These are phyloP conservation scores for Helicoverpa armigera DNA, from an alignment of 1,140 invertebrate species.

Conservation along the genomic window DNA sequence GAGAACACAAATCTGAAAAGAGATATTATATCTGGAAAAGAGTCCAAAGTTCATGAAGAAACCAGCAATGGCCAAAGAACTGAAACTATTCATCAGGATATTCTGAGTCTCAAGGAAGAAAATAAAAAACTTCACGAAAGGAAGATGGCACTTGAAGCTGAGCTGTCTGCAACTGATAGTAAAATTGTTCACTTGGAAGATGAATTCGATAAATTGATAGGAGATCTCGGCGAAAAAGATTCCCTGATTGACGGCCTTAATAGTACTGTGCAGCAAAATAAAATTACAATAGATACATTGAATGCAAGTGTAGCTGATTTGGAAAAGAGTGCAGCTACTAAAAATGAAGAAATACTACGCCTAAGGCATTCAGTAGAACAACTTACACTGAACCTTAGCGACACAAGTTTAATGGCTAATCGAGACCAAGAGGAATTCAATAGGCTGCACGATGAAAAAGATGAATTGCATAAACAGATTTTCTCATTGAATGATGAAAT, in stretches of 20 bases:
- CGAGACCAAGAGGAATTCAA: constrained; percentile 64
- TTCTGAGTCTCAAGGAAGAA: constrained; percentile 64
- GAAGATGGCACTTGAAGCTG: constrained; percentile 69
- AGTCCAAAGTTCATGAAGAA: constrained; percentile 56
- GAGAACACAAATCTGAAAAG: constrained; percentile 66
- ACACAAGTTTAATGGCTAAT: constrained; percentile 54
- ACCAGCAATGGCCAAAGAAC: constrained; percentile 65
- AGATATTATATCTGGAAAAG: constrained; percentile 57
- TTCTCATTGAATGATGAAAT: constrained; percentile 67
- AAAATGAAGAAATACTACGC: constrained; percentile 70
- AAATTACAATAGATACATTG: constrained; percentile 60
- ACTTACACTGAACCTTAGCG: constrained; percentile 60
- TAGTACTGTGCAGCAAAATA: constrained; percentile 60
- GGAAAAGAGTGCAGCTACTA: constrained; percentile 63
- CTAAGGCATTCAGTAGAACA: constrained; percentile 61
- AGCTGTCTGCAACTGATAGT: constrained; percentile 66
- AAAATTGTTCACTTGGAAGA: constrained; percentile 74
- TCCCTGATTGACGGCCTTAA: constrained; percentile 71
- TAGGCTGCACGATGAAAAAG: constrained; percentile 67
- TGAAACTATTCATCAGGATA: constrained; percentile 61
- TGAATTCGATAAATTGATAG: constrained; percentile 75
- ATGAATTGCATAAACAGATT: constrained; percentile 68
- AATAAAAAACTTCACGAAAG: constrained; percentile 64
- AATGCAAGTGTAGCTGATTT: constrained; percentile 64
- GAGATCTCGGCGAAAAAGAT: constrained; percentile 75